Evolutionary conservation across 2,797 vertebrate species (phyloP), one percentile per base, ranked within the genome.

Genomic region (Cynopterus sphinx): DNA sequence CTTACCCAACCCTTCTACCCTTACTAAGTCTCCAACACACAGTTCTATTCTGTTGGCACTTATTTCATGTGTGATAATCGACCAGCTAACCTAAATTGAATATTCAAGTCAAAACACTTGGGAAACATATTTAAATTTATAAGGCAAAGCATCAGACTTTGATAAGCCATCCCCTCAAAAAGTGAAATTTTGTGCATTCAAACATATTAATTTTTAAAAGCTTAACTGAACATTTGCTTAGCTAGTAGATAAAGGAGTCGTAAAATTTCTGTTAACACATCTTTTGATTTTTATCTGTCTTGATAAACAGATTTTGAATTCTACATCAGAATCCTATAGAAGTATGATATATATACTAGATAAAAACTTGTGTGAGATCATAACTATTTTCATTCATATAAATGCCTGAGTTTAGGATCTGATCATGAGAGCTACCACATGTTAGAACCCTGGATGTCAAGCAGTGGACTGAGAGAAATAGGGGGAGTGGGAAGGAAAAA

Each of bases 81-180:
- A 31, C 26, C 46, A 63, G 12, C 24, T 82, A 87, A 85, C 63
- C 7, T 92, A 91, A 93, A 81, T 59, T 89, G 19, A 90, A 91
- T 63, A 5, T 53, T 87, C 9, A 87, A 22, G 70, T 83, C 31
- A 87, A 84, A 46, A 4, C 83, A 78, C 65, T 90, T 57, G 67
- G 9, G 22, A 91, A 91, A 82, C 16, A 57, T 67, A 33, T 94
- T 70, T 87, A 24, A 86, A 73, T 51, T 21, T 59, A 61, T 83
- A 83, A 9, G 65, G 15, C n/a, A 92, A 79, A 43, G 15, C 10
- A 49, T 33, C 1, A 90, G 17, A 73, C 31, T 36, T 91, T 36
- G 19, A 92, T 43, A 84, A 85, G 17, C 22, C 28, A 63, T 75
- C 22, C 41, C 26, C 26, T 85, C 39, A 53, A 65, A 73, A 95